These are phyloP conservation scores for Dynastes maya DNA, from an alignment of 2,888 invertebrate genomes.

Conservation along the genomic window DNA sequence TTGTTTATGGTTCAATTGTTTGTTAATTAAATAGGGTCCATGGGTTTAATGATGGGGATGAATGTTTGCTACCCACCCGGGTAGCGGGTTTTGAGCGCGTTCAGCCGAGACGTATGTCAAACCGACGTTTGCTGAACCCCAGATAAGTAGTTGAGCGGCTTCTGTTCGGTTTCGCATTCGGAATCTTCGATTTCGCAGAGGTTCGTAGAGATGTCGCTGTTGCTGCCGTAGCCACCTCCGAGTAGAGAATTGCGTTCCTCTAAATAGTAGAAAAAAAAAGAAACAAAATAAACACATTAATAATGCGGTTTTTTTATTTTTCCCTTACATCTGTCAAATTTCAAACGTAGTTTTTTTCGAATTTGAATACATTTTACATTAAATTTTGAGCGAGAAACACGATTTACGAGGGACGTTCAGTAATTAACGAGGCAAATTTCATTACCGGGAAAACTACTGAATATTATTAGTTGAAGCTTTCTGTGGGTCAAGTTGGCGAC, in stretches of 20 bases:
- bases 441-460: no score
- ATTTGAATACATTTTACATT: no score
- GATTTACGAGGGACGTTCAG: no score
- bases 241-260: conserved; percentile 85
- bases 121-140: conserved; percentile 70
- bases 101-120: conserved; percentile 60
- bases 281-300: no score
- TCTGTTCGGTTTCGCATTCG: conserved; percentile 77
- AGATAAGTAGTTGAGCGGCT: conserved; percentile 68
- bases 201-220: conserved; percentile 89
- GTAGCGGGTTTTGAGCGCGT: conserved; percentile 58
- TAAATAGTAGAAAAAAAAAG: conserved; percentile 60
- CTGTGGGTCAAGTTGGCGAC: no score
- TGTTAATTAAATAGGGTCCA: conserved; percentile 47
- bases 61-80: conserved; percentile 65
- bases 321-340: no score
- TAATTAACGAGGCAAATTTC: no score
- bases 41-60: conserved; percentile 54
- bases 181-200: conserved; percentile 95
- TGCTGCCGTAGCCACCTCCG: conserved; percentile 80
- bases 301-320: no score
- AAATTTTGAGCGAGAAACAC: no score
- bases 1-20: not conserved
- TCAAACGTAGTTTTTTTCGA: no score
- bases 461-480: no score